These are phyloP conservation scores for Tipula lateralis DNA, from an alignment of 2,888 invertebrate genomes.

Conservation along the genomic window DNA sequence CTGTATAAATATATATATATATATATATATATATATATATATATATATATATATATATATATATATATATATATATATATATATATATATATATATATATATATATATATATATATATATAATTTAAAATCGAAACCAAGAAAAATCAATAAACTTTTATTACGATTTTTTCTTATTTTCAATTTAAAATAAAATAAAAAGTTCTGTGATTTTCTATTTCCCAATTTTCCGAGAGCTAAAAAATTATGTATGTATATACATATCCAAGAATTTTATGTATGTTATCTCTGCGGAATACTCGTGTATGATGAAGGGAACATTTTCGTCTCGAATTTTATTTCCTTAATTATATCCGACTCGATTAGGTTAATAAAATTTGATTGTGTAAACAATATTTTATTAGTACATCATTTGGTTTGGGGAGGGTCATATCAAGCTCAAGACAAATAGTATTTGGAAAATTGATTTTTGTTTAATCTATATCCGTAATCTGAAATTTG, in stretches of 20 bases:
- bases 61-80: background rate
- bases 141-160: slow-evolving; percentile 9
- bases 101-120: background rate
- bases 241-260: background rate
- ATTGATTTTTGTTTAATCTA: background rate
- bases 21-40: background rate
- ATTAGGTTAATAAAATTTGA: slow-evolving; percentile 9
- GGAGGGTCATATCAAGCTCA: background rate
- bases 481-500: background rate
- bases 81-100: background rate
- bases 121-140: background rate
- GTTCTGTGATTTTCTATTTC: background rate
- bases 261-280: no score
- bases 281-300: no score
- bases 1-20: no score
- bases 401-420: background rate
- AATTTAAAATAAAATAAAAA: background rate
- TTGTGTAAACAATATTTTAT: background rate
- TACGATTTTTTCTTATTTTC: background rate
- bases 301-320: background rate
- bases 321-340: background rate
- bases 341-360: slow-evolving; percentile 19
- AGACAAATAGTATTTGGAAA: background rate
- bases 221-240: background rate
- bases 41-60: background rate